Base-by-base conservation (phyloP, 2,888 invertebrate genomes). In the Griposia aprilina region DNA sequence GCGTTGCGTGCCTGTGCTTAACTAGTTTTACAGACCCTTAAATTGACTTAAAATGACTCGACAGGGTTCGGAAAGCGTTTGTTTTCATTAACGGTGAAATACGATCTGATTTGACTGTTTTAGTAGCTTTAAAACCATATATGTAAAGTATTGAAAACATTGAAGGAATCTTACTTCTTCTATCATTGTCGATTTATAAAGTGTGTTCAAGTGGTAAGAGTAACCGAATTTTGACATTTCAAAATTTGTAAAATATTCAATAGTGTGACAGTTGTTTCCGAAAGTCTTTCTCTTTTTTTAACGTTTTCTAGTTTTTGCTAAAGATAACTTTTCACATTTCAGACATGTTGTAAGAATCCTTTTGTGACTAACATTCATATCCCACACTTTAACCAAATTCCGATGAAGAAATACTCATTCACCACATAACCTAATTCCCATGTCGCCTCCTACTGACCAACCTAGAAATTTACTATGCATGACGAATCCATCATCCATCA, bases 1-100 rank as follows among this genome's bases (percentile, higher is more conserved):
- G 26, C 36, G 70, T 90, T 80, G 87, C 89, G 87, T 90, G 91
- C 69, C 72, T 74, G 55, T 76, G 36, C 76, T 81, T 83, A 83
- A 85, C 81, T 85, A 82, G 75, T 81, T 86, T 72, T 72, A 74
- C 52, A 59, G 48, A 65, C 60, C 70, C 73, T 82, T 74, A 80
- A 86, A 82, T 85, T 86, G 76, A 82, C 84, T 76, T 67, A 10
- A 76, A 83, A 72, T 87, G 79, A 89, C 83, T 88, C 59, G 26
- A 80, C 79, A 81, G 60, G 60, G 72, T 63, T 59, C 23, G 23
- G 26, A 50, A 45, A 45, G 7, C 2, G 15, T 68, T 67, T 67
- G 13, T 50, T 68, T 50, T 30, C 23, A 15, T 23, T 50, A 23
- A 23, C 8, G 2, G 15, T 68, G 15, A 55, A 68, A 55, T 68